These are phyloP conservation scores for Tricholaema leucomelas DNA, from an alignment of 2,113 vertebrate species.

Conservation along the genomic window DNA sequence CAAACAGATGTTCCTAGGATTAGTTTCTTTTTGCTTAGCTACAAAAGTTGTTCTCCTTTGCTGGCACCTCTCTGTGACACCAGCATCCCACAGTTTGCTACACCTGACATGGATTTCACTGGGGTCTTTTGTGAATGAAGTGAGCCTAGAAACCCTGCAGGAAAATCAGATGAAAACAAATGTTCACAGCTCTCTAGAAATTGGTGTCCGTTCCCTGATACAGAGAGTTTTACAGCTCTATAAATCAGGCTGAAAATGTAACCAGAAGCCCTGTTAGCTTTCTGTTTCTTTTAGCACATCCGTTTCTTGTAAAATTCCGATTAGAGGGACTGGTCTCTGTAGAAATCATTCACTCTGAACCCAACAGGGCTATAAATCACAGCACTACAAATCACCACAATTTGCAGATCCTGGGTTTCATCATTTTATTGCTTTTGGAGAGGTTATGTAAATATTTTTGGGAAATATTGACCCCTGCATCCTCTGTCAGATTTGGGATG, in stretches of 20 bases:
- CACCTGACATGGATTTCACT: slow-evolving; percentile 16
- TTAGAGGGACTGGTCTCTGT: slow-evolving; percentile 68
- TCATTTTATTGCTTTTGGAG: slow-evolving; percentile 48
- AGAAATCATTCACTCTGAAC: slow-evolving; percentile 66
- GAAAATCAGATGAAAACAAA: slow-evolving; percentile 58
- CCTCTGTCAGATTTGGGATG: not conserved
- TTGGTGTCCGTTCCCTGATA: slow-evolving; percentile 67
- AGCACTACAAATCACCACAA: slow-evolving; percentile 57
- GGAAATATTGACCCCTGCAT: not conserved
- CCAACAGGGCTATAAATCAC: slow-evolving; percentile 63
- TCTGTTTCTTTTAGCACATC: slow-evolving; percentile 74
- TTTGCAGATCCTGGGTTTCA: slow-evolving; percentile 49
- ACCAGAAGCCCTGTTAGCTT: slow-evolving; percentile 68
- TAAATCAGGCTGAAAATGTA: slow-evolving; percentile 74
- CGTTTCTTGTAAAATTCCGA: slow-evolving; percentile 74
- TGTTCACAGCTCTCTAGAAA: slow-evolving; percentile 69
- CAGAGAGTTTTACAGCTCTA: slow-evolving; percentile 68
- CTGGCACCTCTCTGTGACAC: not conserved
- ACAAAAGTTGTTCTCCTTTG: not conserved
- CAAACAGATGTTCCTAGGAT: not conserved
- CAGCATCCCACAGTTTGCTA: not conserved
- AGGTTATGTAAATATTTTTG: not conserved
- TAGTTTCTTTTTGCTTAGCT: not conserved
- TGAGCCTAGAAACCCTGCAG: slow-evolving; percentile 16
- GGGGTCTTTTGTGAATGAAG: not conserved